Conservation (phyloP, 1,140 invertebrate species). For the Lasioglossum albipes region DNA sequence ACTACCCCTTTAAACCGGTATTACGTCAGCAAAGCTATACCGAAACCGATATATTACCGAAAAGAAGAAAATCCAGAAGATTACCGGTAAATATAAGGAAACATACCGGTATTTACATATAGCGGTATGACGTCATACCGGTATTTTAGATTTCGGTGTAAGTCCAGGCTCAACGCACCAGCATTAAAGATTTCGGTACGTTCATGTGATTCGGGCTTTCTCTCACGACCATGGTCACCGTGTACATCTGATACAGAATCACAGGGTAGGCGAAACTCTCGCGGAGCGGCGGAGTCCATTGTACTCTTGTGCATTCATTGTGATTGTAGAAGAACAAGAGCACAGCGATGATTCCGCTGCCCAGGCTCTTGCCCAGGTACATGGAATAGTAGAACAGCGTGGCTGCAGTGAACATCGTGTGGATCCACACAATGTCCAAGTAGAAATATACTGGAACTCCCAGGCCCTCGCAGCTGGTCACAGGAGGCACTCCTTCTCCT, state of each 20-base stretch:
- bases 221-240: constrained; percentile 72
- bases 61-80: too few species aligned
- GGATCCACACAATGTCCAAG: constrained; percentile 84
- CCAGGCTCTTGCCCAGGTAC: constrained; percentile 83
- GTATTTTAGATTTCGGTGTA: not conserved
- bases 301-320: constrained; percentile 88
- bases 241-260: constrained; percentile 80
- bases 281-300: constrained; percentile 91
- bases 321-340: constrained; percentile 90
- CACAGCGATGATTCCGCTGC: constrained; percentile 86
- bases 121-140: too few species aligned
- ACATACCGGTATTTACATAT: too few species aligned
- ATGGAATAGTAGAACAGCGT: constrained; percentile 84
- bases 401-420: constrained; percentile 83
- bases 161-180: not conserved
- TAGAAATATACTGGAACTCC: constrained; percentile 89
- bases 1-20: too few species aligned
- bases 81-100: too few species aligned
- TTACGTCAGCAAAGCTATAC: too few species aligned
- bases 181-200: not conserved
- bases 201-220: constrained; percentile 21
- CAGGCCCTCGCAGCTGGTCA: constrained; percentile 89
- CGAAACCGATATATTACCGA: too few species aligned
- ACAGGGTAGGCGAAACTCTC: constrained; percentile 91
- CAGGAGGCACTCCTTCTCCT: constrained; percentile 82